Evolutionary conservation across 2,113 vertebrate species (phyloP), one percentile per base, ranked within the genome.

Genomic region (Calidris pugnax): DNA sequence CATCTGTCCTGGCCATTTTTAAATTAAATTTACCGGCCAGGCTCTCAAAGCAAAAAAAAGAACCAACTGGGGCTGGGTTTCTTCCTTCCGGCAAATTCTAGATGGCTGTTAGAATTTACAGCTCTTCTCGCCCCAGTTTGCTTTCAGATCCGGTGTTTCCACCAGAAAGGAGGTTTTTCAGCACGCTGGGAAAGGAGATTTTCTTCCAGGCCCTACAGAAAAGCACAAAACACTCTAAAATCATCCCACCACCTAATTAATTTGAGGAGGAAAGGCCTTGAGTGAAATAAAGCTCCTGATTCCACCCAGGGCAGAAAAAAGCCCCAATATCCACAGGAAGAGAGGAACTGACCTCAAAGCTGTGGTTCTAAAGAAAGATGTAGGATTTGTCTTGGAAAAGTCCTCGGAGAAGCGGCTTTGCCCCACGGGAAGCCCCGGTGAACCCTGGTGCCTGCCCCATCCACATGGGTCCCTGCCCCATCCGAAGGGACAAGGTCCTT

Each of bases 361-460:
- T 59, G 30, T 0, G 4, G 50, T 23, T 69, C 39, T 6, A 7
- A 53, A 14, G 64, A 14, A n/a, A 32, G 20, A 32, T 33, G 23
- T 1, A 9, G 62, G 71, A 71, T 82, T 62, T 66, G 8, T 10
- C 28, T 21, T 41, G 80, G 64, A 14, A 81, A 60, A 47, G 24
- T 21, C 24, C 37, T n/a, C 1, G 2, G 45, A 66, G 57, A 45
- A 63, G 55, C 1, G 0, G 35, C 50, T 56, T 75, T 2, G 3
- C 13, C 22, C 32, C 23, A 14, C 1, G 1, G 1, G 2, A 64
- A 32, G 20, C 21, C 32, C 1, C 0, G 4, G 64, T 1, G 2
- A 32, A 16, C 18, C 32, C 1, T 0, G 4, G 64, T 1, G 2
- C 26, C 43, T 23, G 43, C 30, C n/a, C 90, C 9, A 1, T 7